Conservation (phyloP, 2,113 vertebrate genomes). For the Mus pahari region DNA sequence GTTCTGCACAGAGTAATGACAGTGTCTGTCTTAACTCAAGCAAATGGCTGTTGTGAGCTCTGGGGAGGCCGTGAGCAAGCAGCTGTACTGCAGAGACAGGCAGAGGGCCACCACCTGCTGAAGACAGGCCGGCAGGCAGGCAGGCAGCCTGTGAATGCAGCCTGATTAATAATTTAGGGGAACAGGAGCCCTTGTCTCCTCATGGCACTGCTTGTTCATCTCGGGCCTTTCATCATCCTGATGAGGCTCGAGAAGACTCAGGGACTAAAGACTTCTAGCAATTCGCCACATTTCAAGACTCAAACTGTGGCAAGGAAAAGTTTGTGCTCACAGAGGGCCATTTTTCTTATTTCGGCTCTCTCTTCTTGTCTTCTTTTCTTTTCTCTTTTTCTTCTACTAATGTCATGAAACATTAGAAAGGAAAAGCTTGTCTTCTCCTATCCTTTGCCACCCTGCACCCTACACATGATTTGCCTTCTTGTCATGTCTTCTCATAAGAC, state of each 20-base stretch:
- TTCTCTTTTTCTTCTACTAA: background rate
- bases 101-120: constrained; percentile 87
- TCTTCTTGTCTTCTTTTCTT: background rate
- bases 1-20: constrained; percentile 88
- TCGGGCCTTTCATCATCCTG: constrained; percentile 84
- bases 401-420: background rate
- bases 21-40: constrained; percentile 90
- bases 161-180: constrained; percentile 89
- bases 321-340: constrained; percentile 34
- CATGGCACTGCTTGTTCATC: constrained; percentile 83
- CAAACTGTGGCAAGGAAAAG: constrained; percentile 64
- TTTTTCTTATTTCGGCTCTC: background rate
- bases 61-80: constrained; percentile 85
- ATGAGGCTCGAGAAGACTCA: constrained; percentile 84
- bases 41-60: constrained; percentile 87
- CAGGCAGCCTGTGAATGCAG: constrained; percentile 83
- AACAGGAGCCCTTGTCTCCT: constrained; percentile 85
- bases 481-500: too few species aligned
- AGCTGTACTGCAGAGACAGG: constrained; percentile 85
- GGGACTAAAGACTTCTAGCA: constrained; percentile 79
- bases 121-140: constrained; percentile 80
- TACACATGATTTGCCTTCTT: too few species aligned
- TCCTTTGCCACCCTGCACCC: too few species aligned
- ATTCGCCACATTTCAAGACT: constrained; percentile 77
- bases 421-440: background rate